A percentile compares a stretch with the other conserved stretches of the same genome.
These are phyloP conservation scores for Micrasema minimum DNA, from an alignment of 1,140 invertebrate genomes.

Conservation along the genomic window DNA sequence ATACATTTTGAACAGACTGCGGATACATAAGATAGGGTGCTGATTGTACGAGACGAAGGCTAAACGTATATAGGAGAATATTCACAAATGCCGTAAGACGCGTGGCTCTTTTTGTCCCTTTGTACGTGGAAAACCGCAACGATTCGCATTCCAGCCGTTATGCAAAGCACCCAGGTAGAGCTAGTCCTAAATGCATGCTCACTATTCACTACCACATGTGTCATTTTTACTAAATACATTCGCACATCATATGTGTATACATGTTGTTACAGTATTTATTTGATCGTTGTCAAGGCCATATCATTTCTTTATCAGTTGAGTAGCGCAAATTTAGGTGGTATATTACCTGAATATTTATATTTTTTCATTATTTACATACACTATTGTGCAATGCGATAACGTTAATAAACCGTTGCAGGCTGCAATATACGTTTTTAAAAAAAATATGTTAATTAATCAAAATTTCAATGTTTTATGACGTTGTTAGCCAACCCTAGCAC, in stretches of 20 bases:
- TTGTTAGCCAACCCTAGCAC: too few species aligned
- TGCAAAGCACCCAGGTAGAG: conserved; percentile 24
- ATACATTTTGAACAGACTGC: too few species aligned
- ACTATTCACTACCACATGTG: conserved; percentile 33
- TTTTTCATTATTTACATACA: conserved; percentile 6
- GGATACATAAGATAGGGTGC: too few species aligned
- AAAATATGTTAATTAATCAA: too few species aligned
- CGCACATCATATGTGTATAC: conserved; percentile 22
- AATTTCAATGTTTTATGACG: too few species aligned
- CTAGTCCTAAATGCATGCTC: conserved; percentile 37
- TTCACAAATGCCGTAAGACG: too few species aligned
- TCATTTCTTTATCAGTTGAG: conserved; percentile 49
- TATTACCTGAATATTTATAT: conserved; percentile 8
- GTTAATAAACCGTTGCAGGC: background rate
- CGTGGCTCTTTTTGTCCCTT: too few species aligned
- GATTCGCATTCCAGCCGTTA: too few species aligned
- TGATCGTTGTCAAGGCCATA: conserved; percentile 45
- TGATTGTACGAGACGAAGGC: too few species aligned
- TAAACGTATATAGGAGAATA: too few species aligned
- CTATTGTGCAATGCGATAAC: background rate
- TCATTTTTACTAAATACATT: conserved; percentile 23
- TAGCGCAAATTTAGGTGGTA: conserved; percentile 38
- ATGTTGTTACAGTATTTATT: conserved; percentile 28
- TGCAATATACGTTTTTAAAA: background rate
- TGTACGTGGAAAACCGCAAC: too few species aligned